Conservation (phyloP, 1,140 invertebrate species). For the Atopsyche davidsoni region DNA sequence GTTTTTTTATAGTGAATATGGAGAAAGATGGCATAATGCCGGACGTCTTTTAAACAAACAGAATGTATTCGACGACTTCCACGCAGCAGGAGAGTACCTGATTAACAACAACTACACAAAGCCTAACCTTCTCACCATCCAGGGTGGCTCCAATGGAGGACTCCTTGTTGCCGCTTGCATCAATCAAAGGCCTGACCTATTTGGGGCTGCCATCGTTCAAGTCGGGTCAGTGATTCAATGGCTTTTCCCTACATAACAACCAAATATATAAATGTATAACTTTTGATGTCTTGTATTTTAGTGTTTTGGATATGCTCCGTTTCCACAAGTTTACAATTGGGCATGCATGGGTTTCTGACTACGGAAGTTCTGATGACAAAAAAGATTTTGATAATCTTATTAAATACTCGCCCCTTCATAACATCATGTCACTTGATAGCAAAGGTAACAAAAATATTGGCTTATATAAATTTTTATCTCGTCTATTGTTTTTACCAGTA, state of each 20-base stretch:
- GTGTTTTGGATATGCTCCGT: constrained; percentile 94
- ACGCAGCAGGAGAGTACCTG: constrained; percentile 66
- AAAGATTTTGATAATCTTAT: constrained; percentile 84
- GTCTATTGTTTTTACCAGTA: too few species aligned
- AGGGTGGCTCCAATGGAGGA: constrained; percentile 96
- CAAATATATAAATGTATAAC: background rate
- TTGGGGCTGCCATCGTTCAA: constrained; percentile 84
- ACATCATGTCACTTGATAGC: constrained; percentile 65
- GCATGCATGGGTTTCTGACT: constrained; percentile 94
- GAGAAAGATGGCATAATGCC: constrained; percentile 93
- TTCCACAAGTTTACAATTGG: constrained; percentile 99
- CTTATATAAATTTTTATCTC: too few species aligned
- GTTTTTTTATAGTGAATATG: constrained; percentile 71
- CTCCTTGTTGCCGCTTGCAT: constrained; percentile 85
- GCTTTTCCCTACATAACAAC: constrained; percentile 3
- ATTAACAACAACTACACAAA: constrained; percentile 77
- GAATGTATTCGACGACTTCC: constrained; percentile 97
- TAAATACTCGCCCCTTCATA: constrained; percentile 95
- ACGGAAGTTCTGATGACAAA: constrained; percentile 82
- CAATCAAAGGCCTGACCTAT: constrained; percentile 94
- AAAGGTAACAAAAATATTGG: constrained; percentile 39
- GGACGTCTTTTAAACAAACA: constrained; percentile 92
- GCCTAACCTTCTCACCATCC: constrained; percentile 71
- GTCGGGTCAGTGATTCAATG: constrained; percentile 66
- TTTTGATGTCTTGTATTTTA: constrained; percentile 41